A percentile compares a stretch with the other conserved stretches of the same genome.
Conservation (phyloP, 2,797 vertebrate species). For the Clarias laeviceps region DNA sequence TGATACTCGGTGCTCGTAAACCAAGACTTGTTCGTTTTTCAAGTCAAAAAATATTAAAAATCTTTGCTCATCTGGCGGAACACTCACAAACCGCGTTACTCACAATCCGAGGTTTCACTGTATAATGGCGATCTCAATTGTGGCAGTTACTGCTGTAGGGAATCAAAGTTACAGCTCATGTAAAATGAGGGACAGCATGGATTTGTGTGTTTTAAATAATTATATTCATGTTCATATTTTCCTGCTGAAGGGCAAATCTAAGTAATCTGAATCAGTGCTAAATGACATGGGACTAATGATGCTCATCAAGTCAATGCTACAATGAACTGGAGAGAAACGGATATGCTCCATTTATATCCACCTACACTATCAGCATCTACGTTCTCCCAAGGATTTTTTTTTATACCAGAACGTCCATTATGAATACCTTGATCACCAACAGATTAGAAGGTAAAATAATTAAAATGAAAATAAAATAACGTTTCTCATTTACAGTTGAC, state of each 20-base stretch:
- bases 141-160: neutral
- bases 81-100: no score
- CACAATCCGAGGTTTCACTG: no score
- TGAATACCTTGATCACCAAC: conserved; percentile 38
- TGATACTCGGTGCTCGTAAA: no score
- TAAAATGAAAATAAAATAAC: no score
- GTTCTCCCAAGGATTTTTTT: neutral
- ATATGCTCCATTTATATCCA: neutral
- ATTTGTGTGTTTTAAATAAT: neutral
- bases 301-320: neutral
- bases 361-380: conserved; percentile 2
- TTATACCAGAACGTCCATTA: conserved; percentile 26
- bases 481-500: conserved; percentile 7
- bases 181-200: neutral
- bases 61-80: no score
- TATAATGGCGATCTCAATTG: neutral
- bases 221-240: neutral
- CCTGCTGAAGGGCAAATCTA: neutral
- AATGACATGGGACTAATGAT: neutral
- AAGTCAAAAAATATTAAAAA: no score
- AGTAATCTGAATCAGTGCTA: neutral
- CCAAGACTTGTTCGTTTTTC: no score
- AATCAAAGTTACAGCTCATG: neutral
- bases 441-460: conserved; percentile 36
- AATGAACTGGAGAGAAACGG: neutral